phyloP scores from a whole-genome alignment of 1,140 invertebrate genomes.

The Tetragonula clypearis region DNA sequence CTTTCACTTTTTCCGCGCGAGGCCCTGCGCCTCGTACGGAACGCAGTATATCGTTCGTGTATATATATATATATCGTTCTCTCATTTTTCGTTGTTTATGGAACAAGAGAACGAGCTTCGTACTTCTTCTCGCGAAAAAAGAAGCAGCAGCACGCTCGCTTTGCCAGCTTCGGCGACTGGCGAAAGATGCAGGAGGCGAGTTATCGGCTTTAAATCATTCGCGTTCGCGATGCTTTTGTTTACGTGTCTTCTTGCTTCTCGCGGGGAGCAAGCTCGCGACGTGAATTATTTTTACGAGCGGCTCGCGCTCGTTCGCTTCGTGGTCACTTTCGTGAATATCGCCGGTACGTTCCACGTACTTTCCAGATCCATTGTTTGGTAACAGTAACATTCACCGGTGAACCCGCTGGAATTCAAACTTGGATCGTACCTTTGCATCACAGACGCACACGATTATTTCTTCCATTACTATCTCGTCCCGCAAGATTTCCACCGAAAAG shows the following conservation, averaged over 20 bases:
- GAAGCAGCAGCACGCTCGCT: not conserved
- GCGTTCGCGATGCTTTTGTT: conserved; percentile 13
- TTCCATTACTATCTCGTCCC: not conserved
- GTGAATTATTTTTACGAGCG: conserved; percentile 10
- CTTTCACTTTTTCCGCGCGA: conserved; percentile 41
- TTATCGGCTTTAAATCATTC: not conserved
- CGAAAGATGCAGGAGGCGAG: not conserved
- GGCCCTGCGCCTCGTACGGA: not conserved
- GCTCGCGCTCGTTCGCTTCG: not conserved
- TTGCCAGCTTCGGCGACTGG: too few relatives aligned
- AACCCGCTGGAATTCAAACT: conserved; percentile 30
- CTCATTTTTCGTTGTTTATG: conserved; percentile 10
- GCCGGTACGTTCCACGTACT: not conserved
- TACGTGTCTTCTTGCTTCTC: not conserved
- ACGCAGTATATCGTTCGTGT: not conserved
- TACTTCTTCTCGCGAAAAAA: not conserved
- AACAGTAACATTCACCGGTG: conserved; percentile 28
- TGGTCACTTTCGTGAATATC: conserved; percentile 7
- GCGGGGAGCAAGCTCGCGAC: not conserved
- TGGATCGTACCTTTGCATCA: not conserved
- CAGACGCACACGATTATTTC: not conserved
- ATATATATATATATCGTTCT: too few relatives aligned
- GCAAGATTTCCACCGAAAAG: not conserved
- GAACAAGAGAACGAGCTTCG: not conserved
- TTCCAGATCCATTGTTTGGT: conserved; percentile 27